Conservation (phyloP, 2,113 vertebrate genomes). For the Cheilinus undulatus region DNA sequence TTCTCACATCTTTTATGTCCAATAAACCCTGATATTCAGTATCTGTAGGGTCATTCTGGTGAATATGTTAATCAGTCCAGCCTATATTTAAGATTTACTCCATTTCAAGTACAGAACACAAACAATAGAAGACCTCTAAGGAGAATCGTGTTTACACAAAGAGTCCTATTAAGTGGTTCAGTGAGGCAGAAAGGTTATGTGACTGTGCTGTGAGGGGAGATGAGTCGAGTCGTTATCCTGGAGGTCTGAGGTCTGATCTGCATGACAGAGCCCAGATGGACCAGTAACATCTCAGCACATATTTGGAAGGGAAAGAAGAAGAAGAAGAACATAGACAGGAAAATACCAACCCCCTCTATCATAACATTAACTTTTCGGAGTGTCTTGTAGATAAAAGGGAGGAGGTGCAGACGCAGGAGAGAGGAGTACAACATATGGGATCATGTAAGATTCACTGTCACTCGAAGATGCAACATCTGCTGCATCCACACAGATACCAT, state of each 20-base stretch:
- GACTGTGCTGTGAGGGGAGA: conserved; percentile 45
- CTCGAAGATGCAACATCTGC: conserved; percentile 27
- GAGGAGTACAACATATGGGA: conserved; percentile 19
- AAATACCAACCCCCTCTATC: conserved; percentile 11
- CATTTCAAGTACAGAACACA: conserved; percentile 6
- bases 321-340: not conserved
- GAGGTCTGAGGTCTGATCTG: conserved; percentile 57
- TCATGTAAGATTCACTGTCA: conserved; percentile 14
- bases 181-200: conserved; percentile 64
- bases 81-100: not conserved
- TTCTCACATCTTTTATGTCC: conserved; percentile 14
- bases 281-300: conserved; percentile 19
- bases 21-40: conserved; percentile 3
- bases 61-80: not conserved
- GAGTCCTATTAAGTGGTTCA: conserved; percentile 66
- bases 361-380: not conserved
- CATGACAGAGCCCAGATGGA: conserved; percentile 73
- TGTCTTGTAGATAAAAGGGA: conserved; percentile 1
- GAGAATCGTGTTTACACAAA: conserved; percentile 31
- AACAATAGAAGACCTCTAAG: conserved; percentile 8
- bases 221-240: conserved; percentile 41
- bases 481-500: conserved; percentile 15
- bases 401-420: not conserved
- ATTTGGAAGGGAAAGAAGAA: not conserved
- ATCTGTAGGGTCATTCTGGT: not conserved